Conservation (phyloP, 2,113 vertebrate species). For the Xenotilapia flavipinnis region DNA sequence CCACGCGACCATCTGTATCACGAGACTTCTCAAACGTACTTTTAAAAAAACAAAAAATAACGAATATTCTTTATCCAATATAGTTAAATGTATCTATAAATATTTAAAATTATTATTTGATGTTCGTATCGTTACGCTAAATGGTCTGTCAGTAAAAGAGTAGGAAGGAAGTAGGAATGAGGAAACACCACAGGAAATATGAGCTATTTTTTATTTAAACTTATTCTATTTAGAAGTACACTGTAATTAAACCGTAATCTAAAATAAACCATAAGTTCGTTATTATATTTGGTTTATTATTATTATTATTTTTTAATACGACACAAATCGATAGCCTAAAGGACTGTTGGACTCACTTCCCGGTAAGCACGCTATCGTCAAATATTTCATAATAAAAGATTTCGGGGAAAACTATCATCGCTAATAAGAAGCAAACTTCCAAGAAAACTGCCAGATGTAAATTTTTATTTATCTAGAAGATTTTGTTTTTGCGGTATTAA, state of each 20-base stretch:
- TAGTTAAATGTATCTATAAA: background rate
- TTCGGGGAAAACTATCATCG: accelerated
- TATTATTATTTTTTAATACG: background rate
- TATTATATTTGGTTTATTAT: background rate
- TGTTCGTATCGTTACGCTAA: background rate
- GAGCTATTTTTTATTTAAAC: background rate
- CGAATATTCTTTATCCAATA: background rate
- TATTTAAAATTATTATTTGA: background rate
- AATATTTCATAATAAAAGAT: constrained; percentile 32
- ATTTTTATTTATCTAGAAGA: accelerated
- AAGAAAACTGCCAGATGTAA: background rate
- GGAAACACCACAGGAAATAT: background rate
- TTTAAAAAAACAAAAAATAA: accelerated
- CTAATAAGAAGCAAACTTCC: background rate
- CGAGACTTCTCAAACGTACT: background rate
- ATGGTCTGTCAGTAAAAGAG: background rate
- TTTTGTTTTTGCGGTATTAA: background rate
- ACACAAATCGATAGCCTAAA: background rate
- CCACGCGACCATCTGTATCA: background rate
- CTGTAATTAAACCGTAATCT: background rate
- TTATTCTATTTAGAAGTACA: background rate
- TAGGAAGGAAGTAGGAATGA: background rate
- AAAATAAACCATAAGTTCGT: background rate
- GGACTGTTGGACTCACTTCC: background rate
- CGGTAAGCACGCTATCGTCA: background rate